These are phyloP conservation scores for Hyles vespertilio DNA, from an alignment of 1,140 invertebrate species.

Conservation along the genomic window DNA sequence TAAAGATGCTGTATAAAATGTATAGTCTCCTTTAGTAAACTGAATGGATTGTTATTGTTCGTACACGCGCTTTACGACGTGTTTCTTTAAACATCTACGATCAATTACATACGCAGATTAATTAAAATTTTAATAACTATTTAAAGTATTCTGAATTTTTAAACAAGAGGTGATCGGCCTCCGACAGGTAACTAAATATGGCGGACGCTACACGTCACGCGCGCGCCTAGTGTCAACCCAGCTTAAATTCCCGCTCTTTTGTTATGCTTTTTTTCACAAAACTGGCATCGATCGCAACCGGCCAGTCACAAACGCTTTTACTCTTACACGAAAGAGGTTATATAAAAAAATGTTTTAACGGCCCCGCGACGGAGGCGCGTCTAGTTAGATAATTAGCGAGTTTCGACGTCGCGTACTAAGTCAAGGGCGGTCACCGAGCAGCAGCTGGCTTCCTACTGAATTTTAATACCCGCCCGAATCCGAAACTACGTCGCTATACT, in stretches of 20 bases:
- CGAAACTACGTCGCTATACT: constrained; percentile 34
- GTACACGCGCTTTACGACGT: no score
- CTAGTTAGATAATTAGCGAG: constrained; percentile 23
- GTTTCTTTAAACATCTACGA: no score
- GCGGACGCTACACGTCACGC: not conserved
- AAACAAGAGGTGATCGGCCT: not conserved
- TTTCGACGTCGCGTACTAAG: constrained; percentile 31
- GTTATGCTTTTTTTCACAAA: constrained; percentile 13
- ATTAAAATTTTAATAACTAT: no score
- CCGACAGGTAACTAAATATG: constrained; percentile 7
- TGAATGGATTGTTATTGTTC: no score
- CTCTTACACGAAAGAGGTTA: constrained; percentile 20
- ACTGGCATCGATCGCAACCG: constrained; percentile 11
- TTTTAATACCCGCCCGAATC: constrained; percentile 47
- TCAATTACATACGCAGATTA: no score
- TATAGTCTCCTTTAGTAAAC: no score
- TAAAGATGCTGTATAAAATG: no score
- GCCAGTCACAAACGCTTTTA: constrained; percentile 21
- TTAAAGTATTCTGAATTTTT: not conserved
- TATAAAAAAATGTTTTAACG: constrained; percentile 1
- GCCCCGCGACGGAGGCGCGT: constrained; percentile 21
- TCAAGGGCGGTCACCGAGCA: constrained; percentile 53
- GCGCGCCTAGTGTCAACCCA: constrained; percentile 8
- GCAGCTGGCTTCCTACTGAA: constrained; percentile 58
- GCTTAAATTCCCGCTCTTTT: constrained; percentile 11